Percentiles rank a stretch among this genome's conserved stretches.
Evolutionary conservation across 2,888 invertebrate genomes (phyloP).

Genomic region (Agrilus cyanescens): DNA sequence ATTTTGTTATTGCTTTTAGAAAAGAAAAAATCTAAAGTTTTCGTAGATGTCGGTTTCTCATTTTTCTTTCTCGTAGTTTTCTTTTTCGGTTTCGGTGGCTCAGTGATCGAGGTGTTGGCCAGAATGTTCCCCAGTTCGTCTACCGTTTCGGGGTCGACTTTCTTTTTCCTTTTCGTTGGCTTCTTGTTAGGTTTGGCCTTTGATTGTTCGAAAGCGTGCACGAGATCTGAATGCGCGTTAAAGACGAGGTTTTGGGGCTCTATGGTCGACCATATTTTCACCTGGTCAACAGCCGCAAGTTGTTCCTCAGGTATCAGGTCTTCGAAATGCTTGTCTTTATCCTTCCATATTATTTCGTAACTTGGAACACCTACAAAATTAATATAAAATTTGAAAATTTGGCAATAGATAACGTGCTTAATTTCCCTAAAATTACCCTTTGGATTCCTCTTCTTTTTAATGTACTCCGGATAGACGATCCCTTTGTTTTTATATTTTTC

Average conservation of each 20-base stretch:
- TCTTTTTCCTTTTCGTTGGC: slow-evolving; percentile 19
- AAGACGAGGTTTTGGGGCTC: slow-evolving; percentile 56
- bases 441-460: slow-evolving; percentile 37
- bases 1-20: not conserved
- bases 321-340: slow-evolving; percentile 43
- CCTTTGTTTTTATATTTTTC: slow-evolving; percentile 12
- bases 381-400: too few relatives aligned
- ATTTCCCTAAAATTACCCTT: slow-evolving; percentile 27
- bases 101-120: slow-evolving; percentile 22
- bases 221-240: slow-evolving; percentile 50
- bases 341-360: slow-evolving; percentile 62
- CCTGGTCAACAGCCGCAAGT: slow-evolving; percentile 34
- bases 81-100: slow-evolving; percentile 23
- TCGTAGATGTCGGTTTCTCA: not conserved
- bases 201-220: slow-evolving; percentile 43
- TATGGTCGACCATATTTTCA: slow-evolving; percentile 49
- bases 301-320: slow-evolving; percentile 50
- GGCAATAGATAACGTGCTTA: too few relatives aligned
- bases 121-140: slow-evolving; percentile 18
- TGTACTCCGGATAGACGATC: slow-evolving; percentile 38
- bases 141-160: slow-evolving; percentile 11
- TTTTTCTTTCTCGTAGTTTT: slow-evolving; percentile 20
- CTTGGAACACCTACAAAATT: slow-evolving; percentile 47
- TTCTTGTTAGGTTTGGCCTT: slow-evolving; percentile 35
- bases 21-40: not conserved